These are phyloP conservation scores for Glomeris marginata DNA, from an alignment of 2,888 invertebrate genomes.

Conservation along the genomic window DNA sequence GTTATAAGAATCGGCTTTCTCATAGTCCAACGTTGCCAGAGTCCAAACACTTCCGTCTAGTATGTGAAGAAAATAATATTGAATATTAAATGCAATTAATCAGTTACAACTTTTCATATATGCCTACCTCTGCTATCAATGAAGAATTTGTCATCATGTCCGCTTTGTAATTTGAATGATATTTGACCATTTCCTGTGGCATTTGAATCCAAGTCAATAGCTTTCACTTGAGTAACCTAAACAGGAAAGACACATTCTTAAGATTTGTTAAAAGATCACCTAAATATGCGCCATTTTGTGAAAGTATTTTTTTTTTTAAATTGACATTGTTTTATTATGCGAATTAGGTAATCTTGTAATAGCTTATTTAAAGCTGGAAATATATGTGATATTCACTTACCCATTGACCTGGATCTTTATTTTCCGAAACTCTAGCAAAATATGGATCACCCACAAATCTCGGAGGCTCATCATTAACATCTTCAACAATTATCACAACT, in stretches of 20 bases:
- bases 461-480: constrained; percentile 70
- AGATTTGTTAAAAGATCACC: not conserved
- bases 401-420: constrained; percentile 50
- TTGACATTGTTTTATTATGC: not conserved
- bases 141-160: constrained; percentile 41
- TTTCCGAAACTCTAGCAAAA: constrained; percentile 56
- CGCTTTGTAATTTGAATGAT: constrained; percentile 50
- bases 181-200: constrained; percentile 78
- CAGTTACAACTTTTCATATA: not conserved
- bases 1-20: constrained; percentile 49
- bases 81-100: not conserved
- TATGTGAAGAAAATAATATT: not conserved
- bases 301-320: not conserved
- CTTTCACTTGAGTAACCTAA: constrained; percentile 53
- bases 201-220: constrained; percentile 69
- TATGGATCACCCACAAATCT: constrained; percentile 67
- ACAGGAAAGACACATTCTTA: not conserved
- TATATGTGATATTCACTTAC: constrained; percentile 11
- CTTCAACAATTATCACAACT: constrained; percentile 63
- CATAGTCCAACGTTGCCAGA: constrained; percentile 53
- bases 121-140: constrained; percentile 53
- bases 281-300: not conserved
- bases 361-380: constrained; percentile 2
- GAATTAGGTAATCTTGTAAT: not conserved
- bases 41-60: constrained; percentile 62